Percentiles rank a stretch among this genome's conserved stretches.
These are phyloP conservation scores for Gracilinanus agilis DNA, from an alignment of 2,113 vertebrate species.

Conservation along the genomic window DNA sequence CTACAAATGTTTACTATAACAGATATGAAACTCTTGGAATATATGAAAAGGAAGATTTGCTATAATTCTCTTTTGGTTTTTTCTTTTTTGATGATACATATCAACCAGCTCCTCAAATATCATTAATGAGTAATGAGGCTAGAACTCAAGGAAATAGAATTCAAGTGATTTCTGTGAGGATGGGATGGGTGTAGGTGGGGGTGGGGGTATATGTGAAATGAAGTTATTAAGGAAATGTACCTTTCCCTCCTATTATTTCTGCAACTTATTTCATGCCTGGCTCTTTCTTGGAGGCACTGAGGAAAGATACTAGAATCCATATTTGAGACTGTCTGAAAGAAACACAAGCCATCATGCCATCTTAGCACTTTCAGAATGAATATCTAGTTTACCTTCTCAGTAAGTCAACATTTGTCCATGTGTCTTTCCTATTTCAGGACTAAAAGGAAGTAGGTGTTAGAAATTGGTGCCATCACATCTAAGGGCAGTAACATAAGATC, in stretches of 20 bases:
- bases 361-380: fast-evolving
- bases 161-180: neutral
- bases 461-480: conserved; percentile 23
- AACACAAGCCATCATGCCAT: conserved; percentile 15
- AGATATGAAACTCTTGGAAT: neutral
- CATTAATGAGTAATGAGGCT: neutral
- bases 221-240: neutral
- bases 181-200: neutral
- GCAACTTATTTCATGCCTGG: conserved; percentile 11
- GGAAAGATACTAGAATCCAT: conserved; percentile 39
- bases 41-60: neutral
- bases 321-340: neutral
- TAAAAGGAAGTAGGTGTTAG: neutral
- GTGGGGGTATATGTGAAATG: neutral
- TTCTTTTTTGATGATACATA: neutral
- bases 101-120: neutral
- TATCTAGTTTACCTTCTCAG: neutral
- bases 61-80: neutral
- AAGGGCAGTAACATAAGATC: conserved; percentile 33
- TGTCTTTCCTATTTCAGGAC: neutral
- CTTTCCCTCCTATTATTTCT: neutral
- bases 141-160: neutral
- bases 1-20: neutral
- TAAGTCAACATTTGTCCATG: fast-evolving
- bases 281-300: conserved; percentile 39